Evolutionary conservation across 2,797 vertebrate genomes (phyloP).

Genomic region (Chelon labrosus): DNA sequence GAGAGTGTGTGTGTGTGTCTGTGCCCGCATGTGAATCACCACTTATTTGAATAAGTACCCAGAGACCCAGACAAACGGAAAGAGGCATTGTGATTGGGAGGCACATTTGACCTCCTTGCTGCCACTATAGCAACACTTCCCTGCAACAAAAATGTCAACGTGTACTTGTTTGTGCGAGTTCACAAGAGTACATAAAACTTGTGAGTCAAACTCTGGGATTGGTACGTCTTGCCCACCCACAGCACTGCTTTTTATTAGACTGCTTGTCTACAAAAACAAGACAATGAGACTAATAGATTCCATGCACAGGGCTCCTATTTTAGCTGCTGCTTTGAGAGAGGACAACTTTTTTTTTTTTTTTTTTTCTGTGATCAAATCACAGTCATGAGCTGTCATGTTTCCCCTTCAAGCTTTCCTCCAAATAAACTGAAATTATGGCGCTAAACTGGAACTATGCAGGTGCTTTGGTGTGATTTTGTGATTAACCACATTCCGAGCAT

Average conservation of each 20-base stretch:
- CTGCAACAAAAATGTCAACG: conserved; percentile 26
- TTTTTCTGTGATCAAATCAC: conserved; percentile 39
- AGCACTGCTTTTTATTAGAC: conserved; percentile 24
- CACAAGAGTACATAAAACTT: conserved; percentile 12
- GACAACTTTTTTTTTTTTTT: conserved; percentile 5
- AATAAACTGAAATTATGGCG: conserved; percentile 14
- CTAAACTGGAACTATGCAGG: not conserved
- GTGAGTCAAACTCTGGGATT: conserved; percentile 1
- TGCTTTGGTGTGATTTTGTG: conserved; percentile 34
- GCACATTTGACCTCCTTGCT: conserved; percentile 64
- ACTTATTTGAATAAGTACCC: conserved; percentile 68
- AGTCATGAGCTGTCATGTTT: conserved; percentile 12
- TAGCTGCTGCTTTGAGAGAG: conserved; percentile 17
- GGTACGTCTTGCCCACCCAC: conserved; percentile 33
- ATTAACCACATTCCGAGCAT: conserved; percentile 63
- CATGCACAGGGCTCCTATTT: conserved; percentile 26
- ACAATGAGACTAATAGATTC: conserved; percentile 20
- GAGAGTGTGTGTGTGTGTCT: conserved; percentile 29
- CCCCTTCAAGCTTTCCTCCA: not conserved
- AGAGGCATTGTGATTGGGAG: conserved; percentile 65
- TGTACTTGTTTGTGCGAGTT: conserved; percentile 18
- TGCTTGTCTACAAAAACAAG: conserved; percentile 20
- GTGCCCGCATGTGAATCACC: conserved; percentile 56
- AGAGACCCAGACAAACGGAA: conserved; percentile 66
- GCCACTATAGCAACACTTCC: conserved; percentile 36